phyloP scores from a whole-genome alignment of 37 sponge, comb jelly and placozoan species.

The Tethya wilhelma region DNA sequence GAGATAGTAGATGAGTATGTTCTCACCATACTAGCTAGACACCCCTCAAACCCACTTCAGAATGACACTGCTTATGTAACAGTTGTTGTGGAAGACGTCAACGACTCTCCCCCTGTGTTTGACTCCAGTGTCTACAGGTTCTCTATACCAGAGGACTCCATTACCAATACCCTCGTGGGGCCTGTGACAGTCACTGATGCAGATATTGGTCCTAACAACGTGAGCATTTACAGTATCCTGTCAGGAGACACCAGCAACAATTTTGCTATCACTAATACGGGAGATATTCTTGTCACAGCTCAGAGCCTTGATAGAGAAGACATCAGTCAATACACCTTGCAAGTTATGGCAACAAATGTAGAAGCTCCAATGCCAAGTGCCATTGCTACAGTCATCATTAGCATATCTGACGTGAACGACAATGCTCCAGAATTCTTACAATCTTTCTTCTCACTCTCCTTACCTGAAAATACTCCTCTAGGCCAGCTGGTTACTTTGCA shows the following conservation, averaged over 20 bases:
- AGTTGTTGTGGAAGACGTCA: conserved; percentile 44
- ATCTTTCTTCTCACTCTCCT: not conserved
- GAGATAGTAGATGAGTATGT: conserved; percentile 26
- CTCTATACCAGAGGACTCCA: conserved; percentile 34
- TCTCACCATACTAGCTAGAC: not conserved
- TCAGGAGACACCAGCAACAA: not conserved
- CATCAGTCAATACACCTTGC: conserved; percentile 4
- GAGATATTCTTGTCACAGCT: not conserved
- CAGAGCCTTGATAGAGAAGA: conserved; percentile 10
- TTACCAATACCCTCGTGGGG: not conserved
- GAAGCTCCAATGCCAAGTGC: conserved; percentile 32
- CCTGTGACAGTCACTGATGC: conserved; percentile 47
- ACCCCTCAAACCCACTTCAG: conserved; percentile 1
- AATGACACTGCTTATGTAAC: conserved; percentile 22
- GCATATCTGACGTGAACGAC: conserved; percentile 69
- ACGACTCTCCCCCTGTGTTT: conserved; percentile 59
- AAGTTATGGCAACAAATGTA: conserved; percentile 28
- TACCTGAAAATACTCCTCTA: conserved; percentile 45
- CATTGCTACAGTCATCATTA: conserved; percentile 30
- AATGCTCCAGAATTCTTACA: conserved; percentile 51
- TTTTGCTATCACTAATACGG: not conserved
- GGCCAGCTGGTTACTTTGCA: not conserved
- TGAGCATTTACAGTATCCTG: conserved; percentile 15
- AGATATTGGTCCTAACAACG: conserved; percentile 39
- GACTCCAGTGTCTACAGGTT: not conserved